Evolutionary conservation across 2,888 invertebrate genomes (phyloP).

Genomic region (Sesia bembeciformis): DNA sequence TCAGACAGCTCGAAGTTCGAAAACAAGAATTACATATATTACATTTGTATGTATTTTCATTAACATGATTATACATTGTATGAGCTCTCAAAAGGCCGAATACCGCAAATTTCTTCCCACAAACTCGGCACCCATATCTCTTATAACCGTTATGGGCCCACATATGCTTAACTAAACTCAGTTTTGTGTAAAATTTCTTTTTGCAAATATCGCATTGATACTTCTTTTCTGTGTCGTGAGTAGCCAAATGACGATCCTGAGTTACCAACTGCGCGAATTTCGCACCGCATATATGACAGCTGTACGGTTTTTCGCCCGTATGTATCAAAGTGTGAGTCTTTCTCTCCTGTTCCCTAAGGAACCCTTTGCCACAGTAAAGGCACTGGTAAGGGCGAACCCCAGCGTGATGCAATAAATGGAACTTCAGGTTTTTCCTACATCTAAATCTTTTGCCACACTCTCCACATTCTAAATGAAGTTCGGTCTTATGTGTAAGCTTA

Average conservation of each 20-base stretch:
- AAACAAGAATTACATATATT: background rate
- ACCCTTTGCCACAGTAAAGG: background rate
- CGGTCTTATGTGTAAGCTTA: background rate
- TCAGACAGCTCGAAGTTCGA: background rate
- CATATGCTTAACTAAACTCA: background rate
- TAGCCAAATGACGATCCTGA: background rate
- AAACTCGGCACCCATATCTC: background rate
- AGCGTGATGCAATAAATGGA: background rate
- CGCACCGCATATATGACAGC: background rate
- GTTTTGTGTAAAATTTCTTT: background rate
- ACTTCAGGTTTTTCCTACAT: background rate
- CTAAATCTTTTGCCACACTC: background rate
- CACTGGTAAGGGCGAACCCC: background rate
- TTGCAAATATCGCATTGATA: background rate
- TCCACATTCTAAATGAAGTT: background rate
- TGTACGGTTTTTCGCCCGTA: background rate
- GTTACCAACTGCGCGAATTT: background rate
- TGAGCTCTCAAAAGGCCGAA: background rate
- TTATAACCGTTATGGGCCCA: background rate
- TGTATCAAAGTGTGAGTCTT: background rate
- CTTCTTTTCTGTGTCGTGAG: background rate
- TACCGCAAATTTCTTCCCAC: background rate
- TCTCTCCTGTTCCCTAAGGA: background rate
- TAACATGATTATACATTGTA: background rate
- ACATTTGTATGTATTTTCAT: background rate